These are phyloP conservation scores for Vombatus ursinus DNA, from an alignment of 2,113 vertebrate genomes.

Conservation along the genomic window DNA sequence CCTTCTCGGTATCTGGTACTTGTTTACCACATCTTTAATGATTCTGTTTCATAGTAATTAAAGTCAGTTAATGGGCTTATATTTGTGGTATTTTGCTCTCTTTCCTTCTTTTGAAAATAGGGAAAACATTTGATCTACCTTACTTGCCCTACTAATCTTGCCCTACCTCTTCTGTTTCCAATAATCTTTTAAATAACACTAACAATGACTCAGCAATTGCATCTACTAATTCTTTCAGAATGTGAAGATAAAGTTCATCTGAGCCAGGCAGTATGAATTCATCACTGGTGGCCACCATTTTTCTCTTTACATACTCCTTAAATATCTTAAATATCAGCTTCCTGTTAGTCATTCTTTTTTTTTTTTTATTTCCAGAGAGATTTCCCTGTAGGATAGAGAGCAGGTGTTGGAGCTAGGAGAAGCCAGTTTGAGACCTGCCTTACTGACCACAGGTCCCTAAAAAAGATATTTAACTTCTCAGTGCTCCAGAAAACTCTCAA, in stretches of 20 bases:
- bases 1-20: neutral
- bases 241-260: neutral
- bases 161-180: neutral
- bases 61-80: neutral
- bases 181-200: neutral
- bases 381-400: no score
- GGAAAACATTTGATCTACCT: neutral
- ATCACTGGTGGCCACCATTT: neutral
- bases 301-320: neutral
- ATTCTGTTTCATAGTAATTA: neutral
- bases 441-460: no score
- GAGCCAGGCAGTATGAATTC: neutral
- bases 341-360: no score
- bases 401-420: no score
- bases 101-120: conserved; percentile 4
- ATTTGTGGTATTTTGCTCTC: conserved; percentile 7
- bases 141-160: neutral
- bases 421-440: no score
- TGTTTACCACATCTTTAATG: neutral
- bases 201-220: neutral
- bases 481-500: no score
- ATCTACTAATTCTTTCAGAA: neutral
- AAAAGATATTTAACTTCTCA: no score
- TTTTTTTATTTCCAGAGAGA: no score
- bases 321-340: neutral